These are phyloP conservation scores for Furcula furcula DNA, from an alignment of 2,888 invertebrate genomes.

Conservation along the genomic window DNA sequence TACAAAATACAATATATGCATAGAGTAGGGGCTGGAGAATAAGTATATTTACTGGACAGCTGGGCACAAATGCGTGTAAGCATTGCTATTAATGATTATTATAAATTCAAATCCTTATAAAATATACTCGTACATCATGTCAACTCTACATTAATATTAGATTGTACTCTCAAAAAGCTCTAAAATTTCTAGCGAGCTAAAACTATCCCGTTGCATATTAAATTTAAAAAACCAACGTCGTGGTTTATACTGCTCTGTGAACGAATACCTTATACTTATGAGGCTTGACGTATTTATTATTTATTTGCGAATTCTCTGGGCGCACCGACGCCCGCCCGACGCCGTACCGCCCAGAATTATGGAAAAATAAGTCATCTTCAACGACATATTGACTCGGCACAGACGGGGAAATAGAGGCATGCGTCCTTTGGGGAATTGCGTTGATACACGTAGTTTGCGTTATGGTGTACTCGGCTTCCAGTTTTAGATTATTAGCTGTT, in stretches of 20 bases:
- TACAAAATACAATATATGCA: no score
- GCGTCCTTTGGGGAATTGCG: slow-evolving; percentile 69
- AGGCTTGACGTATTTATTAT: slow-evolving; percentile 75
- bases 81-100: no score
- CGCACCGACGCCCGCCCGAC: slow-evolving; percentile 36
- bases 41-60: no score
- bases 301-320: slow-evolving; percentile 75
- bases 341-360: slow-evolving; percentile 53
- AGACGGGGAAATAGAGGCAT: slow-evolving; percentile 56
- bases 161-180: slow-evolving; percentile 7
- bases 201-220: slow-evolving; percentile 45
- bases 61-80: no score
- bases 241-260: slow-evolving; percentile 39
- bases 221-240: slow-evolving; percentile 51
- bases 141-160: slow-evolving; percentile 5
- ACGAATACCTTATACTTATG: slow-evolving; percentile 22
- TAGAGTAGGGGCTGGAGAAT: no score
- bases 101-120: neutral
- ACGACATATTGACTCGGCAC: slow-evolving; percentile 70
- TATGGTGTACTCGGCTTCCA: neutral
- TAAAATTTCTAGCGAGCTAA: slow-evolving; percentile 28
- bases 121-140: neutral
- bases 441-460: slow-evolving; percentile 36
- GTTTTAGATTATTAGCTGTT: neutral
- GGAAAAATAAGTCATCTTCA: slow-evolving; percentile 77